Evolutionary conservation across 2,113 vertebrate species (phyloP).

Genomic region (Gymnobelideus leadbeateri): DNA sequence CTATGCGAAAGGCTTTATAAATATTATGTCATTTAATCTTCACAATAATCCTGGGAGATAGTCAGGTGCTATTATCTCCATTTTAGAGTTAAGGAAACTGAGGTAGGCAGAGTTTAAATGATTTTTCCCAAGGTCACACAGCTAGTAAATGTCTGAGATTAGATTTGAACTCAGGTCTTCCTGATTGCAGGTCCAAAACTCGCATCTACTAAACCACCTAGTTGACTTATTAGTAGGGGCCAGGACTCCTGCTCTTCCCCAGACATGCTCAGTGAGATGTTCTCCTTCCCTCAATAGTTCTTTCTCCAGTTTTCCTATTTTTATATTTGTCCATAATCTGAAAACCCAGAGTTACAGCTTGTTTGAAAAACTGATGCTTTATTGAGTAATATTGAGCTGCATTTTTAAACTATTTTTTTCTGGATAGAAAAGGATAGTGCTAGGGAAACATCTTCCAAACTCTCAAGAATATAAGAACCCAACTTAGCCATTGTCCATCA

Average conservation of each 20-base stretch:
- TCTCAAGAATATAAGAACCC: constrained; percentile 22
- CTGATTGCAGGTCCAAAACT: not conserved
- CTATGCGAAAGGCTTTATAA: not conserved
- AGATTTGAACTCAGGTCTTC: not conserved
- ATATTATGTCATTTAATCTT: not conserved
- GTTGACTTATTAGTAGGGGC: not conserved
- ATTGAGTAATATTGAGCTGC: not conserved
- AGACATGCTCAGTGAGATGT: not conserved
- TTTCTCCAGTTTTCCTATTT: not conserved
- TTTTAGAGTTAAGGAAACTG: no score
- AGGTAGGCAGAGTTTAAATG: not conserved
- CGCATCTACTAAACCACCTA: not conserved
- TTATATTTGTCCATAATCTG: not conserved
- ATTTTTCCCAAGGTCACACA: not conserved
- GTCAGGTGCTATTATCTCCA: not conserved
- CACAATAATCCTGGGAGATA: not conserved
- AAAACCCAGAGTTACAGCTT: constrained; percentile 24
- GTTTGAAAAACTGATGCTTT: constrained; percentile 6
- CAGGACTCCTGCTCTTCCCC: not conserved
- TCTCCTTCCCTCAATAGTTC: not conserved
- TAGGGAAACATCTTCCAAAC: not conserved
- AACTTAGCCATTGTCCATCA: not conserved
- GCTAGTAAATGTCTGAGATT: not conserved
- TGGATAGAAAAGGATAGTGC: constrained; percentile 24
- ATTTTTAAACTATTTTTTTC: not conserved